Evolutionary conservation across 2,888 invertebrate genomes (phyloP).

Genomic region (Drosophila dives): DNA sequence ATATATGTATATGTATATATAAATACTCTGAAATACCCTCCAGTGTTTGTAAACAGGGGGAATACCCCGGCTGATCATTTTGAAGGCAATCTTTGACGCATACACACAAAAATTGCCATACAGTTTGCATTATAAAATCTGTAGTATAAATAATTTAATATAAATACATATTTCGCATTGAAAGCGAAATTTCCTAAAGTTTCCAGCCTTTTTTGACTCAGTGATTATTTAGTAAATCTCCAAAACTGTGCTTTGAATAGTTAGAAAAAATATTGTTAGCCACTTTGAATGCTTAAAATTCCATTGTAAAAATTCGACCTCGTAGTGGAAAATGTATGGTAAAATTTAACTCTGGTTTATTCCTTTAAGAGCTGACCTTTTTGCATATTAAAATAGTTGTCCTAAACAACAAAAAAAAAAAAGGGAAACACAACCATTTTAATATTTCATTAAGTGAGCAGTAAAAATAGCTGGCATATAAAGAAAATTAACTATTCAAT

Average conservation of each 20-base stretch:
- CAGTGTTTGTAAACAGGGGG: not conserved
- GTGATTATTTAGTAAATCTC: not conserved
- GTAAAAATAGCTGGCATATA: not conserved
- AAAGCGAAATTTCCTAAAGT: not conserved
- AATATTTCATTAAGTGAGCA: not conserved
- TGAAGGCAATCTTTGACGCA: not conserved
- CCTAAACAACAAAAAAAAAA: not conserved
- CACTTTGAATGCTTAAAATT: not conserved
- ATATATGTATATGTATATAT: not conserved
- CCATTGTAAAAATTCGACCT: not conserved
- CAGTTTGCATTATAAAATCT: not conserved
- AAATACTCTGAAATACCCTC: conserved; percentile 9
- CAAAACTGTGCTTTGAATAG: not conserved
- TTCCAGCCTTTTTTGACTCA: not conserved
- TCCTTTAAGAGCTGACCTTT: not conserved
- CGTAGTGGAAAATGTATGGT: not conserved
- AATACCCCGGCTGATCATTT: conserved; percentile 15
- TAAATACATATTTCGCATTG: too few species aligned
- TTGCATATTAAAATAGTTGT: not conserved
- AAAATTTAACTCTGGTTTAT: not conserved
- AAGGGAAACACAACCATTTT: not conserved
- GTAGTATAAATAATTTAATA: not conserved
- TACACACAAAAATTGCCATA: not conserved
- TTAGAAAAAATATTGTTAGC: not conserved
- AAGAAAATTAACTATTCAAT: not conserved